Percentiles rank a stretch among this genome's conserved stretches.
Conservation (phyloP, 2,888 invertebrate genomes). For the Furcula furcula region DNA sequence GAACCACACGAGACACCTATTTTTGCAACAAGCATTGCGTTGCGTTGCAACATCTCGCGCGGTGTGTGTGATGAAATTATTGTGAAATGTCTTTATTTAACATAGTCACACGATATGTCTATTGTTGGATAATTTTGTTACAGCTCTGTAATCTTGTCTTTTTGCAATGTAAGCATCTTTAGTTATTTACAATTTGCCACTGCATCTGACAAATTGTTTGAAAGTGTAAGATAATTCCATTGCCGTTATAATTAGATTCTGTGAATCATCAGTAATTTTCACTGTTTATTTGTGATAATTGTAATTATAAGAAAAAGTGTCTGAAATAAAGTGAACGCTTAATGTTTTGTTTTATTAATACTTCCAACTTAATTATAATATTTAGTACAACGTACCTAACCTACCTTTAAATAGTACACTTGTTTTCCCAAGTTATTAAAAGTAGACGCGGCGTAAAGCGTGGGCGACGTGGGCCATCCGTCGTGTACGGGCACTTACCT, state of each 20-base stretch:
- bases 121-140: slow-evolving; percentile 20
- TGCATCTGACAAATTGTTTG: slow-evolving; percentile 40
- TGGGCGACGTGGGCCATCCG: too few relatives aligned
- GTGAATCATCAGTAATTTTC: slow-evolving; percentile 74
- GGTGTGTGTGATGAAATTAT: slow-evolving; percentile 26
- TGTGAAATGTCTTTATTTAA: slow-evolving; percentile 33
- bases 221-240: slow-evolving; percentile 47
- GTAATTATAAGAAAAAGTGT: slow-evolving; percentile 65
- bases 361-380: too few relatives aligned
- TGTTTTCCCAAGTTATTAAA: too few relatives aligned
- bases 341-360: slow-evolving; percentile 21
- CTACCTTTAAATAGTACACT: too few relatives aligned
- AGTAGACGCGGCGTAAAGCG: too few relatives aligned
- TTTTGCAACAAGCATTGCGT: slow-evolving; percentile 19
- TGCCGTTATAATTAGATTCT: slow-evolving; percentile 68
- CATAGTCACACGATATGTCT: slow-evolving; percentile 22
- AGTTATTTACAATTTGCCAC: slow-evolving; percentile 43
- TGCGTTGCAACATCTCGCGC: slow-evolving; percentile 21
- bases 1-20: too few relatives aligned
- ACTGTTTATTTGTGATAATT: slow-evolving; percentile 77
- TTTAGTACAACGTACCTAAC: too few relatives aligned
- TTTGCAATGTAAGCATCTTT: slow-evolving; percentile 39
- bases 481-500: too few relatives aligned
- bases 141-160: slow-evolving; percentile 23
- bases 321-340: slow-evolving; percentile 47